Evolutionary conservation across 30 jellyfish, hydroid and myxozoan species (phyloP), one percentile per base, ranked within the genome.

Genomic region (Morbakka virulenta): DNA sequence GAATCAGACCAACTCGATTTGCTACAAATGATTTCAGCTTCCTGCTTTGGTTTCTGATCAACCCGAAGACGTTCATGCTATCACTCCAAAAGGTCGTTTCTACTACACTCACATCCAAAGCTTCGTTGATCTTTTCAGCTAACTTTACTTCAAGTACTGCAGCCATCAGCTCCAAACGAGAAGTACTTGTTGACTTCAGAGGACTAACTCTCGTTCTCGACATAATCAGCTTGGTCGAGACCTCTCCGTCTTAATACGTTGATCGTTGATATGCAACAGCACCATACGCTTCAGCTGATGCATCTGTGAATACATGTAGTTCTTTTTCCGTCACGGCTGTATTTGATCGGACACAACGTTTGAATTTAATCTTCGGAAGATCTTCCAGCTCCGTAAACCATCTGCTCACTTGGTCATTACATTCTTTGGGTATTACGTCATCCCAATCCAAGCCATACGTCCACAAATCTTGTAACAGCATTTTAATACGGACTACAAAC

Each of bases 221-320:
- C 81, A 65, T 65, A 68, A 78, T n/a, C 73, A 78, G 4, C 33
- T 41, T 25, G 22, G 31, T 26, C 28, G 36, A 14, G 47, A 6
- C 74, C 22, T 30, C 82, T 22, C 89, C 89, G 48, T 23, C 41
- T 64, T 25, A 29, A 62, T 32, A 14, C 36, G 53, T 52, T 67
- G 34, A 21, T 53, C 85, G 49, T 48, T 66, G 13, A 30, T 80
- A 80, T 14, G 85, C 80, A 4, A 30, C 77, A 26, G 86, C 78
- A 64, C 77, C 84, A 76, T 66, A 26, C 33, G 85, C 91, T 52
- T 69, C 57, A 69, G 67, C 91, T 31, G 85, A 66, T 47, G 91
- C 86, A 69, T 80, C 91, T 34, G 65, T 66, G 50, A 80, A 80
- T 51, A 67, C 73, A 67, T 35, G 69, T 29, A 80, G 26, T 69